phyloP scores from a whole-genome alignment of 2,888 invertebrate species.

The Drosophila monieri region DNA sequence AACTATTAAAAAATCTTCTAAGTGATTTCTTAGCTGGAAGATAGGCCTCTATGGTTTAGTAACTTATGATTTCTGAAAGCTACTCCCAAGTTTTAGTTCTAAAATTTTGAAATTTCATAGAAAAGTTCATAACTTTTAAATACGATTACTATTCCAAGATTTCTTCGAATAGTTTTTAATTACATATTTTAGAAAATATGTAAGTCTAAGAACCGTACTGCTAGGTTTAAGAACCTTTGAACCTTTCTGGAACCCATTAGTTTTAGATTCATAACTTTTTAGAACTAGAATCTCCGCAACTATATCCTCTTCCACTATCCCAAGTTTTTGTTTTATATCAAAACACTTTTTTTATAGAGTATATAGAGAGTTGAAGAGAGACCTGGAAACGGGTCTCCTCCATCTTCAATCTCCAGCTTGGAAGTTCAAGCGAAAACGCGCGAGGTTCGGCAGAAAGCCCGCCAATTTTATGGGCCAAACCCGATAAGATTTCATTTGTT shows the following conservation, averaged over 20 bases:
- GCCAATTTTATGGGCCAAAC: constrained; percentile 71
- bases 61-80: not conserved
- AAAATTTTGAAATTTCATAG: too few species aligned
- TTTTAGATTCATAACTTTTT: not conserved
- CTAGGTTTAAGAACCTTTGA: not conserved
- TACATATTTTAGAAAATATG: too few species aligned
- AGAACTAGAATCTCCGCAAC: not conserved
- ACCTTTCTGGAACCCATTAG: not conserved
- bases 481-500: constrained; percentile 69
- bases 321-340: not conserved
- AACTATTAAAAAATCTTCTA: too few species aligned
- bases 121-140: too few species aligned
- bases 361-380: constrained; percentile 22
- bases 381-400: constrained; percentile 36
- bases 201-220: too few species aligned
- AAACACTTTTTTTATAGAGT: not conserved
- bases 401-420: constrained; percentile 35
- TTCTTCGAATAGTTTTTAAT: too few species aligned
- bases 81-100: too few species aligned
- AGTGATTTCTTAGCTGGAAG: too few species aligned
- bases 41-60: not conserved
- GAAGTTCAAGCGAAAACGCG: constrained; percentile 70
- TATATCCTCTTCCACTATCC: too few species aligned
- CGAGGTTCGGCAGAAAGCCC: constrained; percentile 71
- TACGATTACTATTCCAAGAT: too few species aligned